These are phyloP conservation scores for Trissolcus basalis DNA, from an alignment of 1,140 invertebrate genomes.

Conservation along the genomic window DNA sequence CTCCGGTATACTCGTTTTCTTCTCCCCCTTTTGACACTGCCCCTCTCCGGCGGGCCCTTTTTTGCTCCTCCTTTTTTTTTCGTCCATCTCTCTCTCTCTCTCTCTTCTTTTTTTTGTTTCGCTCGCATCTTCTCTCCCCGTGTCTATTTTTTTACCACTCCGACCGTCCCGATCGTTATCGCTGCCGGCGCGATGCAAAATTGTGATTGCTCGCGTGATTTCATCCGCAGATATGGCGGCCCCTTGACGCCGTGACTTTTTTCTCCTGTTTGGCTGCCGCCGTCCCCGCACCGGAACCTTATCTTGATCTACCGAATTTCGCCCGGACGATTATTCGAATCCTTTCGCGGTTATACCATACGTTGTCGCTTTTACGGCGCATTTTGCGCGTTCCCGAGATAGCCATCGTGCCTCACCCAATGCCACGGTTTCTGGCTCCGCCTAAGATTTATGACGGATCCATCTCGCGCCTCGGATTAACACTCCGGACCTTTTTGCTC, in stretches of 20 bases:
- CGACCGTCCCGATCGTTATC: constrained; percentile 44
- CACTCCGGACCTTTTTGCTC: background rate
- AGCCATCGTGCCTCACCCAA: constrained; percentile 6
- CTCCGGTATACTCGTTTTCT: constrained; percentile 68
- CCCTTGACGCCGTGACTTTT: constrained; percentile 39
- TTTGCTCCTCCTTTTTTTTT: constrained; percentile 2
- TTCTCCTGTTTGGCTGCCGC: constrained; percentile 3
- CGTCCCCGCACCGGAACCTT: constrained; percentile 6
- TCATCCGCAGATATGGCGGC: constrained; percentile 54
- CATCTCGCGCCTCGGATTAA: background rate
- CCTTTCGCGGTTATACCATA: constrained; percentile 39
- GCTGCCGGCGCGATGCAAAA: constrained; percentile 46
- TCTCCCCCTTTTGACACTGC: constrained; percentile 37
- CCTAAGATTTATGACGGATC: constrained; percentile 24
- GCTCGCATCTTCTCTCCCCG: constrained; percentile 11
- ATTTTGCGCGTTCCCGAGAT: constrained; percentile 32
- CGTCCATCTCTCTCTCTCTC: constrained; percentile 5
- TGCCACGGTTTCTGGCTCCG: background rate
- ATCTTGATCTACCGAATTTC: constrained; percentile 41
- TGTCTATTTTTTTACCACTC: constrained; percentile 31
- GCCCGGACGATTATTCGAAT: constrained; percentile 7
- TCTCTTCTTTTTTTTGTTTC: background rate
- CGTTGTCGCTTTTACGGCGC: constrained; percentile 27
- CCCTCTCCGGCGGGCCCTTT: constrained; percentile 35
- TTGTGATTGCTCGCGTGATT: constrained; percentile 53